These are phyloP conservation scores for Cephus pulcher DNA, from an alignment of 2,888 invertebrate genomes.

Conservation along the genomic window DNA sequence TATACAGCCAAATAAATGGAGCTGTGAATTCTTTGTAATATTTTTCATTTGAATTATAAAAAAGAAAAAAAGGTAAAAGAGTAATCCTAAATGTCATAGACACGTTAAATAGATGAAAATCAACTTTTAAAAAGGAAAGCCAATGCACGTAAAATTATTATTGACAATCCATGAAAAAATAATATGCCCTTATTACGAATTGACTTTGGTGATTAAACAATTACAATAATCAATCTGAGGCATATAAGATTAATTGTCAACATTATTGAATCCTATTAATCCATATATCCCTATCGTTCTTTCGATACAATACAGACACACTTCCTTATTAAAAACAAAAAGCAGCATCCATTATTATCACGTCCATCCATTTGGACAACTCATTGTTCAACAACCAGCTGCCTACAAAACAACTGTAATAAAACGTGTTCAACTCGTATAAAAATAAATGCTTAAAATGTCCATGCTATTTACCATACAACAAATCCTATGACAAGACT, in stretches of 20 bases:
- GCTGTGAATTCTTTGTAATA: too few species aligned
- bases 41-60: too few species aligned
- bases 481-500: background rate
- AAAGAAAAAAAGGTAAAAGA: too few species aligned
- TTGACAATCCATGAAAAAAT: too few species aligned
- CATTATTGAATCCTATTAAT: background rate
- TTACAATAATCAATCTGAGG: background rate
- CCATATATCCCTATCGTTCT: background rate
- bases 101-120: too few species aligned
- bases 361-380: background rate
- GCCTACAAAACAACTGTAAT: background rate
- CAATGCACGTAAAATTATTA: too few species aligned
- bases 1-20: too few species aligned
- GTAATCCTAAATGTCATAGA: too few species aligned
- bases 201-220: too few species aligned
- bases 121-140: too few species aligned
- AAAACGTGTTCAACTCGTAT: background rate
- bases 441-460: background rate
- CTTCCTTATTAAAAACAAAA: background rate
- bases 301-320: background rate
- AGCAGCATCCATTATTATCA: background rate
- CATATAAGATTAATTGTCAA: background rate
- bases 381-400: background rate
- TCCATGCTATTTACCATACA: background rate
- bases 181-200: too few species aligned